These are phyloP conservation scores for Myotis pilosus DNA, from an alignment of 2,797 vertebrate genomes.

Conservation along the genomic window DNA sequence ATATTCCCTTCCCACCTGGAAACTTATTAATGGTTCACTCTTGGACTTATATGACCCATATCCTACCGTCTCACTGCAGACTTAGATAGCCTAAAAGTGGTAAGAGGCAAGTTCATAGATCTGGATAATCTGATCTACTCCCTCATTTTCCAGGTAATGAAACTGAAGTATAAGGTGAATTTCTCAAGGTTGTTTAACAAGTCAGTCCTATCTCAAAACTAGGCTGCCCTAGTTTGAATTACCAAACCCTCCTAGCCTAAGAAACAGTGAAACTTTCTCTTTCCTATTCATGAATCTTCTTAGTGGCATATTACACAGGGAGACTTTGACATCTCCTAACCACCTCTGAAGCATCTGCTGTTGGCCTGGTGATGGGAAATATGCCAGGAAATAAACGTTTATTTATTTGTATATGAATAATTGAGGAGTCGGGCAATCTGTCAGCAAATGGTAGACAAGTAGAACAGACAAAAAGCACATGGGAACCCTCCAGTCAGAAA, in stretches of 20 bases:
- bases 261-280: not conserved
- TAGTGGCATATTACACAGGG: not conserved
- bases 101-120: not conserved
- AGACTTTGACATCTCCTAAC: constrained; percentile 9
- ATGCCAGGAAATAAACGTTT: not conserved
- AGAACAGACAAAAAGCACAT: constrained; percentile 34
- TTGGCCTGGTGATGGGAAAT: constrained; percentile 14
- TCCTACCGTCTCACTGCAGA: not conserved
- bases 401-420: not conserved
- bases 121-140: not conserved
- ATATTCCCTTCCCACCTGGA: not conserved
- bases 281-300: not conserved
- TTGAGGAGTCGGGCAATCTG: constrained; percentile 27
- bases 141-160: not conserved
- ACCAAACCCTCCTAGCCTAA: not conserved
- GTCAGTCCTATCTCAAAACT: not conserved
- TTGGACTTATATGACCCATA: not conserved
- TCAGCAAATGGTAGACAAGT: constrained; percentile 31
- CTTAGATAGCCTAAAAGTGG: not conserved
- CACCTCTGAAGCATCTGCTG: constrained; percentile 23
- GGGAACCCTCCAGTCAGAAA: constrained; percentile 53
- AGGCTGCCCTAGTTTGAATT: not conserved
- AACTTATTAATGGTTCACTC: not conserved
- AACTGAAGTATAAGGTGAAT: not conserved
- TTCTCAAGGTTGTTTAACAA: not conserved